A percentile compares a stretch with the other conserved stretches of the same genome.
phyloP scores from a whole-genome alignment of 92 coral and sea anemone species.

The Heteractis magnifica region DNA sequence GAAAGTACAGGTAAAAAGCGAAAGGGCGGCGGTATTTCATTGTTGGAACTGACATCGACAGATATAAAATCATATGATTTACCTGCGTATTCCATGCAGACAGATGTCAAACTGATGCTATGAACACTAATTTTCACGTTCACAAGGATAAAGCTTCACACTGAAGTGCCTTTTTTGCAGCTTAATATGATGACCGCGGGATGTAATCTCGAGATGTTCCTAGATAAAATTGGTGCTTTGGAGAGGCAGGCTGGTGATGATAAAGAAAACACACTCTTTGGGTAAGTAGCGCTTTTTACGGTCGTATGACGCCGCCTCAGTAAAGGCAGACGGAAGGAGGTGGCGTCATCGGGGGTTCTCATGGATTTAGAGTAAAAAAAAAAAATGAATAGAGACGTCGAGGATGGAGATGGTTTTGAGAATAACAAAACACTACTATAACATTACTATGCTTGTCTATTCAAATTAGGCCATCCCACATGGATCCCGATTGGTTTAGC shows the following conservation, averaged over 20 bases:
- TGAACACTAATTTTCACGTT: no score
- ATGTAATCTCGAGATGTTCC: conserved; percentile 76
- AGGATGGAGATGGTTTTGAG: not conserved
- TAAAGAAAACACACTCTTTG: conserved; percentile 52
- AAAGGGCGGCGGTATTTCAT: not conserved
- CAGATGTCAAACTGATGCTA: no score
- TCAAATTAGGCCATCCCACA: conserved; percentile 55
- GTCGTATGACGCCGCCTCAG: not conserved
- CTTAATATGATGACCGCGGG: conserved; percentile 77
- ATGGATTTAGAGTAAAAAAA: not conserved
- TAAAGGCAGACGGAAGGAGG: no score
- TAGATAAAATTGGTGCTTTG: conserved; percentile 55
- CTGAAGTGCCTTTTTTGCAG: conserved; percentile 27
- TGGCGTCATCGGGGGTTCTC: no score
- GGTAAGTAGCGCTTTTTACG: conserved; percentile 17
- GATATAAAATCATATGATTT: no score
- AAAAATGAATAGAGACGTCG: not conserved
- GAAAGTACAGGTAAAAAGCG: conserved; percentile 81
- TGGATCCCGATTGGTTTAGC: conserved; percentile 95
- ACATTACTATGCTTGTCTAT: not conserved
- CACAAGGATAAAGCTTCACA: no score
- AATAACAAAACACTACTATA: no score
- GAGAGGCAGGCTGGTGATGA: conserved; percentile 47
- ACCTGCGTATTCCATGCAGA: no score
- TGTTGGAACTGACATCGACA: not conserved